Evolutionary conservation across 2,797 vertebrate species (phyloP).

Genomic region (Emys orbicularis): DNA sequence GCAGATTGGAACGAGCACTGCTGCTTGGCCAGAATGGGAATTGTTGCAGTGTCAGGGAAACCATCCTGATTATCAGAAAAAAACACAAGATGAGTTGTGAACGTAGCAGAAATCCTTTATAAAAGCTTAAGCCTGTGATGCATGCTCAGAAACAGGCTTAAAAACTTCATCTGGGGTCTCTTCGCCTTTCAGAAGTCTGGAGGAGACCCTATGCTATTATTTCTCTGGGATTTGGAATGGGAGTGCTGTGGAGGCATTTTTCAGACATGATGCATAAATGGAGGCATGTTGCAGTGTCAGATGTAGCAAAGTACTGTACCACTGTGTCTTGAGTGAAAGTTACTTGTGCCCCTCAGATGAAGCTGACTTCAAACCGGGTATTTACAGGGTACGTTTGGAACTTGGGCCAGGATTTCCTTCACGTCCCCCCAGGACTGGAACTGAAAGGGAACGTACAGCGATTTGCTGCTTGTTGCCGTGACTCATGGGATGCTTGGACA

Average conservation of each 20-base stretch:
- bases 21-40: not conserved
- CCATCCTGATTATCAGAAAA: not conserved
- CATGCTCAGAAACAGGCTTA: not conserved
- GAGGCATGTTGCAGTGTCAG: not conserved
- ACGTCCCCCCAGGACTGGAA: not conserved
- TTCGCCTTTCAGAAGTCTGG: not conserved
- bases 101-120: not conserved
- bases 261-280: not conserved
- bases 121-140: not conserved
- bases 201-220: not conserved
- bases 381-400: not conserved
- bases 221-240: not conserved
- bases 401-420: not conserved
- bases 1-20: not conserved
- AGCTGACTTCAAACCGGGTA: not conserved
- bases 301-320: not conserved
- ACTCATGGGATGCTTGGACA: not conserved
- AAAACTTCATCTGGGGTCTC: not conserved
- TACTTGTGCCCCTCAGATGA: conserved; percentile 29
- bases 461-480: not conserved
- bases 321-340: not conserved
- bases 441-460: not conserved
- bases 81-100: not conserved
- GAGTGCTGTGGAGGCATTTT: not conserved
- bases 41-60: not conserved